phyloP scores from a whole-genome alignment of 2,888 invertebrate species.

The Pollenia amentaria region DNA sequence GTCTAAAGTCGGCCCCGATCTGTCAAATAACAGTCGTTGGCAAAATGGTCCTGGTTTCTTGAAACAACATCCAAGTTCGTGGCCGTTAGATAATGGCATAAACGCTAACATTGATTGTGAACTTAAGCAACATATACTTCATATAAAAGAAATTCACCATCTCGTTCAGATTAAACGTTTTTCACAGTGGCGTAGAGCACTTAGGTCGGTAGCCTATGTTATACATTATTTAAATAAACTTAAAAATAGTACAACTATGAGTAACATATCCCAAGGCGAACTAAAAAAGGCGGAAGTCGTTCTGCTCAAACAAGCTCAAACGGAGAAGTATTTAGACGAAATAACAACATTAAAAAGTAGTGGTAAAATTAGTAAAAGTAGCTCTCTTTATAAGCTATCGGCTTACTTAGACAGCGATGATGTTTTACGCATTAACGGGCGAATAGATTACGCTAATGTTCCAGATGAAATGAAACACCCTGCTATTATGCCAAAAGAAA shows the following conservation, averaged over 20 bases:
- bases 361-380: constrained; percentile 29
- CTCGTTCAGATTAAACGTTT: constrained; percentile 25
- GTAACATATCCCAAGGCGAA: constrained; percentile 25
- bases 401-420: constrained; percentile 16
- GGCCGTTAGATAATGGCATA: constrained; percentile 1
- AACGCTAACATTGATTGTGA: constrained; percentile 17
- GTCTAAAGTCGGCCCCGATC: constrained; percentile 27
- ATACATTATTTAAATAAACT: constrained; percentile 33
- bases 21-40: constrained; percentile 43
- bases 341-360: constrained; percentile 3
- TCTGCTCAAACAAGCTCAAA: constrained; percentile 32
- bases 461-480: constrained; percentile 18
- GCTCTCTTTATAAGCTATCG: constrained; percentile 30
- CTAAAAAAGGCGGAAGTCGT: constrained; percentile 16
- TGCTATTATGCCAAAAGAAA: constrained; percentile 28
- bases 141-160: not conserved
- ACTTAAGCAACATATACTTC: constrained; percentile 28
- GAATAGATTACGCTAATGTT: constrained; percentile 24
- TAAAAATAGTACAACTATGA: not conserved
- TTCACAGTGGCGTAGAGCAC: constrained; percentile 36
- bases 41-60: constrained; percentile 11
- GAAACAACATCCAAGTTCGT: not conserved
- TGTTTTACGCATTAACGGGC: constrained; percentile 22
- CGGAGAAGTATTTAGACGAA: constrained; percentile 23
- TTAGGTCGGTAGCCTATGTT: constrained; percentile 24